phyloP scores from a whole-genome alignment of 2,888 invertebrate genomes.

The Polydrusus pterygomalis region DNA sequence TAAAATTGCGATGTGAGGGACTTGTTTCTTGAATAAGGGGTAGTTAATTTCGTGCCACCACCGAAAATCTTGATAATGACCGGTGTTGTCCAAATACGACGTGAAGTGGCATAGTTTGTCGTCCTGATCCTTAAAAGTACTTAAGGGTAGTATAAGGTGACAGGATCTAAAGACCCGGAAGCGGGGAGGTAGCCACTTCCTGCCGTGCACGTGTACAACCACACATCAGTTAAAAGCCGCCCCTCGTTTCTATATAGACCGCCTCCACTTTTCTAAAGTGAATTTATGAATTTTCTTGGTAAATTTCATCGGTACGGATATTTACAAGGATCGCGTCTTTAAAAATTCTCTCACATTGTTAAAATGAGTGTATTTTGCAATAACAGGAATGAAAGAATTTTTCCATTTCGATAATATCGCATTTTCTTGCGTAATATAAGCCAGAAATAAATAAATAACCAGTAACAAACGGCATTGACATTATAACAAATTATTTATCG shows the following conservation, averaged over 20 bases:
- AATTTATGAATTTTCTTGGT: too few species aligned
- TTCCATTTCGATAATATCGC: constrained; percentile 54
- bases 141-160: constrained; percentile 41
- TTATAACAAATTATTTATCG: constrained; percentile 60
- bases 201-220: constrained; percentile 54
- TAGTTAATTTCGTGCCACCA: constrained; percentile 53
- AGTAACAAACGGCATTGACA: constrained; percentile 58
- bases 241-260: constrained; percentile 33
- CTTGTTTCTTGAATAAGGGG: constrained; percentile 33
- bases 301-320: too few species aligned
- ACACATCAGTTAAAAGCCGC: constrained; percentile 43
- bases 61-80: constrained; percentile 55
- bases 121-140: constrained; percentile 39
- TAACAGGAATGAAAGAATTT: constrained; percentile 49
- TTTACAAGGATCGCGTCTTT: too few species aligned
- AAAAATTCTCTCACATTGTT: neutral
- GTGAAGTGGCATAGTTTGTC: constrained; percentile 48
- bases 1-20: constrained; percentile 29
- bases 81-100: constrained; percentile 54
- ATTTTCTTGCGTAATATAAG: constrained; percentile 55
- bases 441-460: constrained; percentile 55
- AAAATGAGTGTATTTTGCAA: constrained; percentile 48
- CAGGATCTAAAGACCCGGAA: constrained; percentile 49
- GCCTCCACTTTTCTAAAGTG: constrained; percentile 24
- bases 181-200: constrained; percentile 50